These are phyloP conservation scores for Danio aesculapii DNA, from an alignment of 2,797 vertebrate genomes.

Conservation along the genomic window DNA sequence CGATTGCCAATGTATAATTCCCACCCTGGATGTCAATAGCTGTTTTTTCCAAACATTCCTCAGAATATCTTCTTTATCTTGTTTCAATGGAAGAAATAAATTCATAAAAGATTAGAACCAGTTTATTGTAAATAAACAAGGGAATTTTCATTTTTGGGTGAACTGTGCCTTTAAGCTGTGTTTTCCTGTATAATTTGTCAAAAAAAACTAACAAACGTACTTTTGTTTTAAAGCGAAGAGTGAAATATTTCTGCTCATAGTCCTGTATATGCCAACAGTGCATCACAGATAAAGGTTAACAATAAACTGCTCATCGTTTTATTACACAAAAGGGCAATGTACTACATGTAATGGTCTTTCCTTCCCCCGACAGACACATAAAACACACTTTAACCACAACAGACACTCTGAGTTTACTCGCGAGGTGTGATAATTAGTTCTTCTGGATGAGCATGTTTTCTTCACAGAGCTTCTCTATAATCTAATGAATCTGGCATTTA, in stretches of 20 bases:
- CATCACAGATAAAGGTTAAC: slow-evolving; percentile 28
- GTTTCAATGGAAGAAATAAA: no score
- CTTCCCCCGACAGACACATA: neutral
- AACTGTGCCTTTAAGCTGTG: no score
- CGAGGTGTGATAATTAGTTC: neutral
- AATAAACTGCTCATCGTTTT: slow-evolving; percentile 34
- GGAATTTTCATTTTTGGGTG: no score
- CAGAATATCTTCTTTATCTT: no score
- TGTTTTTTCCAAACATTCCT: no score
- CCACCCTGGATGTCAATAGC: no score
- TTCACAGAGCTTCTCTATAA: neutral
- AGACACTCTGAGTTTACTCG: neutral
- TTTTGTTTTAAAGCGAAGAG: neutral
- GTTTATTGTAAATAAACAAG: no score
- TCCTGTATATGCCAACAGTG: neutral
- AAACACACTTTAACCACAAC: neutral
- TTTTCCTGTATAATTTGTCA: no score
- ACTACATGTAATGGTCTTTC: neutral
- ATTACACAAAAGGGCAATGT: slow-evolving; percentile 45
- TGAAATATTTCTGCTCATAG: neutral
- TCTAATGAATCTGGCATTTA: neutral
- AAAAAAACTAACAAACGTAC: no score
- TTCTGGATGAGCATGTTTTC: neutral
- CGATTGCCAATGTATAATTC: no score
- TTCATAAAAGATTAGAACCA: no score